Conservation (phyloP, 2,113 vertebrate genomes). For the Chaetorhynchus papuensis region DNA sequence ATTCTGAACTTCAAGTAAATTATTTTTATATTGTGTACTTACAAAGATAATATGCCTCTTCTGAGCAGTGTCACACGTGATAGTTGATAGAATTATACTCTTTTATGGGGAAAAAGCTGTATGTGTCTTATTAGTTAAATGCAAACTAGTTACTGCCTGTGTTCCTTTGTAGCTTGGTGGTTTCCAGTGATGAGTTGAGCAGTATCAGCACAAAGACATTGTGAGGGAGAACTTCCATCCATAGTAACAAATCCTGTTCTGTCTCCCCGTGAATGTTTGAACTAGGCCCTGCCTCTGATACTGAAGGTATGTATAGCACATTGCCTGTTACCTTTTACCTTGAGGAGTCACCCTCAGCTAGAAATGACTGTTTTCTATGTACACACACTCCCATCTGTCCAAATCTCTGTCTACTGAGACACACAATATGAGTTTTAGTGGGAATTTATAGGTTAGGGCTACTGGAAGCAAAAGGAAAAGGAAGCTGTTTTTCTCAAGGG, state of each 20-base stretch:
- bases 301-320: not conserved
- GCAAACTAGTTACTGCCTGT: not conserved
- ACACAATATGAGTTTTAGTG: not conserved
- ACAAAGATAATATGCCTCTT: not conserved
- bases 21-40: not conserved
- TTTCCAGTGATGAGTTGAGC: not conserved
- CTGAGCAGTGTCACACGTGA: not conserved
- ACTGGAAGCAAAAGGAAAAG: not conserved
- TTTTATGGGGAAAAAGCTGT: not conserved
- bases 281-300: not conserved
- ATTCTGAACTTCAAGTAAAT: not conserved
- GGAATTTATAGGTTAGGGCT: not conserved
- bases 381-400: not conserved
- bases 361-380: conserved; percentile 61
- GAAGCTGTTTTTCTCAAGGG: not conserved
- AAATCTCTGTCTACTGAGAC: not conserved
- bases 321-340: not conserved
- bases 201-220: not conserved
- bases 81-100: not conserved
- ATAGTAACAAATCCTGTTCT: not conserved
- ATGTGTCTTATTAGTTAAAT: not conserved
- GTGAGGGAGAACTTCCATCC: not conserved
- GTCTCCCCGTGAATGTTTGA: not conserved
- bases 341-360: conserved; percentile 54
- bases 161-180: not conserved